Evolutionary conservation across 2,113 vertebrate species (phyloP), one percentile per base, ranked within the genome.

Genomic region (Gymnobelideus leadbeateri): DNA sequence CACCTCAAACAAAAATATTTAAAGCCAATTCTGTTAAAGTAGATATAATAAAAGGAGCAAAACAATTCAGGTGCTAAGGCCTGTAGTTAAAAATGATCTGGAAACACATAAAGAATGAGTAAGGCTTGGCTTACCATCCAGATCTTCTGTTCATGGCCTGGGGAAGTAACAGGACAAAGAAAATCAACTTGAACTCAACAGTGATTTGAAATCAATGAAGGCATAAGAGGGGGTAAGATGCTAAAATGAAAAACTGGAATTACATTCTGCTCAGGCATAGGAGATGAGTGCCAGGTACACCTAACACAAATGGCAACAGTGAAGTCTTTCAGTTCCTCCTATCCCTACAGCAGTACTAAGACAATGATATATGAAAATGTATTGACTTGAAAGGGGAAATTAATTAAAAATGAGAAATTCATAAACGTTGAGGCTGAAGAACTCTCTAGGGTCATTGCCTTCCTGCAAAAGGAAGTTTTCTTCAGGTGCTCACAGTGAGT

Each of bases 391-490:
- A 89, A 94, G 53, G 25, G 89, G n/a, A 98, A 97, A 97, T 97
- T 98, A 98, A 98, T 98, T 98, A 97, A 97, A 98, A 98, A 95
- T 94, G 95, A 97, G 98, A 97, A 91, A 96, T 55, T 95, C 46
- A 95, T 94, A 97, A 97, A 97, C 0, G 11, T 50, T 19, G 95
- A 93, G 93, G 49, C 94, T 98, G 95, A 92, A 93, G 25, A 95
- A 95, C 95, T 97, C 51, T 57, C 91, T 26, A 2, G 93, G 96
- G 96, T 97, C 94, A 51, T 25, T 95, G 96, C 95, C 51, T 49
- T 95, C 28, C 55, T 98, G 61, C 50, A 96, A 84, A 97, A 49
- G 95, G 55, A 55, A 97, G 50, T 97, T 97, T 93, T 95, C 91
- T 89, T 49, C 43, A 16, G 95, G 43, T 96, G 98, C 95, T 96